phyloP scores from a whole-genome alignment of 2,113 vertebrate species.

The Prietella phreatophila region DNA sequence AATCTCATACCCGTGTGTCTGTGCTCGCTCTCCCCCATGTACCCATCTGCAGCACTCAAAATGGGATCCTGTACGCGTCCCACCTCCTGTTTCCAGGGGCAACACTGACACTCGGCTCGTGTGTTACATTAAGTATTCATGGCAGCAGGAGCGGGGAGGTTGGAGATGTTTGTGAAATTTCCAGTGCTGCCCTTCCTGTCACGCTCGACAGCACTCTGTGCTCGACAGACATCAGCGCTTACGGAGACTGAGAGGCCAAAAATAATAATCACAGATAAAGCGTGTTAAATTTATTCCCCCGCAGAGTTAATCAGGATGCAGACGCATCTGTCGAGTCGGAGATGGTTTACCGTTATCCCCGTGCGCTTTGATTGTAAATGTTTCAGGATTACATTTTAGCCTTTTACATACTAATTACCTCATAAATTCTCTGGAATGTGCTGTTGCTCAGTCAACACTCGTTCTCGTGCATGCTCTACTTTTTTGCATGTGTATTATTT shows the following conservation, averaged over 20 bases:
- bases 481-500: not conserved
- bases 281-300: conserved; percentile 10
- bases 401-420: conserved; percentile 14
- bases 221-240: conserved; percentile 9
- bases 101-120: conserved; percentile 45
- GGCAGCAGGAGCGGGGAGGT: conserved; percentile 15
- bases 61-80: conserved; percentile 6
- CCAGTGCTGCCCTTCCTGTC: conserved; percentile 40
- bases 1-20: not conserved
- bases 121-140: conserved; percentile 34
- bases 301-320: conserved; percentile 14
- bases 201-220: conserved; percentile 1
- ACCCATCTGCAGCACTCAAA: conserved; percentile 8
- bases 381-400: not conserved
- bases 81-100: conserved; percentile 54
- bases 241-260: conserved; percentile 22
- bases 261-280: conserved; percentile 18
- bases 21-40: not conserved
- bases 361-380: not conserved
- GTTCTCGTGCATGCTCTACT: not conserved
- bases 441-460: not conserved
- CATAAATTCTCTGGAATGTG: not conserved
- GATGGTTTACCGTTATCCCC: not conserved
- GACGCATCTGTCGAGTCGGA: not conserved
- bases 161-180: conserved; percentile 37